These are phyloP conservation scores for Morpho achilles DNA, from an alignment of 2,888 invertebrate genomes.

Conservation along the genomic window DNA sequence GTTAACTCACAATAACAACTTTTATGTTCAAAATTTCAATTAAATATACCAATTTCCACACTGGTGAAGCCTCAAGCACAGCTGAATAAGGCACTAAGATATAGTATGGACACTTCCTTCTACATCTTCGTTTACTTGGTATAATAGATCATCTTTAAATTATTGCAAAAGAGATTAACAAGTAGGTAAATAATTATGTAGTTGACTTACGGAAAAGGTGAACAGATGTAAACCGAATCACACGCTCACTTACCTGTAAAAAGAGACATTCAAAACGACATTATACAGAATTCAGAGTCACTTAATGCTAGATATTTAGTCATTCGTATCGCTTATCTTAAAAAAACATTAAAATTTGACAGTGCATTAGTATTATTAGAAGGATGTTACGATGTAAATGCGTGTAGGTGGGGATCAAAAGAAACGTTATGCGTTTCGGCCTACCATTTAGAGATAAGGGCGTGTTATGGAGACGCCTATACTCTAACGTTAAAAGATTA, in stretches of 20 bases:
- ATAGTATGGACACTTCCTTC: too few species aligned
- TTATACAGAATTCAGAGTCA: conserved; percentile 27
- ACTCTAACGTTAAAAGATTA: conserved; percentile 66
- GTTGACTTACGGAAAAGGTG: conserved; percentile 5
- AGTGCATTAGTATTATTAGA: conserved; percentile 70
- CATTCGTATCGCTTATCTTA: conserved; percentile 50
- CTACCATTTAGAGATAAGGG: conserved; percentile 66
- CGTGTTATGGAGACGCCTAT: conserved; percentile 72
- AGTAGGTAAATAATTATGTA: not conserved
- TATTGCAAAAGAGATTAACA: too few species aligned
- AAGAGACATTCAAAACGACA: conserved; percentile 35
- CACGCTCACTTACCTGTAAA: conserved; percentile 45
- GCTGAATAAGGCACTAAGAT: too few species aligned
- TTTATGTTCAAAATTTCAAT: too few species aligned
- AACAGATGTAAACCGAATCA: conserved; percentile 13
- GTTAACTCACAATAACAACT: too few species aligned
- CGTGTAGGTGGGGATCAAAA: conserved; percentile 74
- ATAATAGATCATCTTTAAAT: too few species aligned
- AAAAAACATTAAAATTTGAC: conserved; percentile 70
- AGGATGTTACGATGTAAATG: conserved; percentile 60
- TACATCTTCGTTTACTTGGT: too few species aligned
- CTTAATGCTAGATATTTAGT: conserved; percentile 36
- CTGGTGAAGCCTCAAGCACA: too few species aligned
- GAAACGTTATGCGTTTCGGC: conserved; percentile 63
- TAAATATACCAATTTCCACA: too few species aligned